Evolutionary conservation across 1,140 invertebrate species (phyloP).

Genomic region (Spodoptera litura): DNA sequence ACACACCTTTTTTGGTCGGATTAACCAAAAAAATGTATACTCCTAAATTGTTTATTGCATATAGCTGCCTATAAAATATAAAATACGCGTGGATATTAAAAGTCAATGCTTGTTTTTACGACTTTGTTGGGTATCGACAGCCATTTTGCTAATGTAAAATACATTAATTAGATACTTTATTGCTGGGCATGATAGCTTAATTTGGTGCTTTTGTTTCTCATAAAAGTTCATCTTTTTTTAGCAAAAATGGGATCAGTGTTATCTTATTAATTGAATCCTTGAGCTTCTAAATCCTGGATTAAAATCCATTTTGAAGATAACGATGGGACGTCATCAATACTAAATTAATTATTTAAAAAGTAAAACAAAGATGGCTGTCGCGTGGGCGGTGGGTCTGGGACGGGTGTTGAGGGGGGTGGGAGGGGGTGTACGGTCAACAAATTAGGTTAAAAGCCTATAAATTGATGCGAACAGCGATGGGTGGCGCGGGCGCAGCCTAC

Average conservation of each 20-base stretch:
- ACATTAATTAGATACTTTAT: slow-evolving; percentile 78
- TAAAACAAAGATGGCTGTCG: slow-evolving; percentile 55
- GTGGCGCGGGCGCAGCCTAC: slow-evolving; percentile 75
- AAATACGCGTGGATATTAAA: slow-evolving; percentile 66
- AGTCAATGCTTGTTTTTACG: slow-evolving; percentile 74
- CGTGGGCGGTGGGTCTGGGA: slow-evolving; percentile 60
- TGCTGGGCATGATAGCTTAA: slow-evolving; percentile 75
- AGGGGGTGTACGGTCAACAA: slow-evolving; percentile 68
- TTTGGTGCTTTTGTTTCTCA: slow-evolving; percentile 67
- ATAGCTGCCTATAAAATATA: slow-evolving; percentile 56
- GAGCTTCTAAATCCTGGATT: slow-evolving; percentile 60
- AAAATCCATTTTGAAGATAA: slow-evolving; percentile 62
- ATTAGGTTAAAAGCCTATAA: slow-evolving; percentile 85
- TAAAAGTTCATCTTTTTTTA: slow-evolving; percentile 57
- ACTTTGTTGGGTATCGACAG: slow-evolving; percentile 66
- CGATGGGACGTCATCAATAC: slow-evolving; percentile 53
- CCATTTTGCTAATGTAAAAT: slow-evolving; percentile 78
- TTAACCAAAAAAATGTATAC: slow-evolving; percentile 58
- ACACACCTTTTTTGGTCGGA: slow-evolving; percentile 62
- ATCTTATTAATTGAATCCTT: slow-evolving; percentile 59
- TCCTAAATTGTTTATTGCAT: slow-evolving; percentile 63
- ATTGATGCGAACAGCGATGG: slow-evolving; percentile 81
- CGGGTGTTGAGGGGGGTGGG: slow-evolving; percentile 37
- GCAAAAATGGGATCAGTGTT: slow-evolving; percentile 58
- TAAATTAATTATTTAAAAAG: slow-evolving; percentile 66